Evolutionary conservation across 2,113 vertebrate species (phyloP).

Genomic region (Progne subis): DNA sequence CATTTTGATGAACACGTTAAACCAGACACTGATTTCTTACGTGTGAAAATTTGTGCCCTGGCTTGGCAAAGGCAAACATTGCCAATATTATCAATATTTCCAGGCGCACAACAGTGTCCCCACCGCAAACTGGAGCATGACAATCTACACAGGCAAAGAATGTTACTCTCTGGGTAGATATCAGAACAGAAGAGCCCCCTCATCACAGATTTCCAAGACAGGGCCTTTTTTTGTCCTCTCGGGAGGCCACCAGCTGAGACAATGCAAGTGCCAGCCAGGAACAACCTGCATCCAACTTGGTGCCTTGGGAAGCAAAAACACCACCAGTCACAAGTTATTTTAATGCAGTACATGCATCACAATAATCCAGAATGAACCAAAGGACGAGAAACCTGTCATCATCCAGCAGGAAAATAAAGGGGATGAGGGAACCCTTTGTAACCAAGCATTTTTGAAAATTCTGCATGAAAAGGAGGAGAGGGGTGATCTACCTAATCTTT

Average conservation of each 20-base stretch:
- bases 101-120: background rate
- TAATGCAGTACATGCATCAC: background rate
- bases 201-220: background rate
- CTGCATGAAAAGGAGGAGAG: background rate
- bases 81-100: background rate
- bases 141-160: background rate
- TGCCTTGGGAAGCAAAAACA: background rate
- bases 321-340: background rate
- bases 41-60: background rate
- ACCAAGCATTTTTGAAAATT: background rate
- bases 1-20: background rate
- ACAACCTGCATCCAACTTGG: fast-evolving
- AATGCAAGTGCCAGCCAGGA: fast-evolving
- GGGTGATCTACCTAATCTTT: background rate
- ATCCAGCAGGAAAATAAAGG: background rate
- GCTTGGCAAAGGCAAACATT: background rate
- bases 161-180: background rate
- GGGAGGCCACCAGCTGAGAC: background rate
- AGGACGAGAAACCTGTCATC: background rate
- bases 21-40: background rate
- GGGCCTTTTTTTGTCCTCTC: background rate
- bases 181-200: background rate
- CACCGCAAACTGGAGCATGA: fast-evolving
- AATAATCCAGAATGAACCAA: background rate
- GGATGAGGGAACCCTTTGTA: background rate